Percentiles rank a stretch among this genome's conserved stretches.
phyloP scores from a whole-genome alignment of 2,797 vertebrate species.

The Rhinatrema bivittatum region DNA sequence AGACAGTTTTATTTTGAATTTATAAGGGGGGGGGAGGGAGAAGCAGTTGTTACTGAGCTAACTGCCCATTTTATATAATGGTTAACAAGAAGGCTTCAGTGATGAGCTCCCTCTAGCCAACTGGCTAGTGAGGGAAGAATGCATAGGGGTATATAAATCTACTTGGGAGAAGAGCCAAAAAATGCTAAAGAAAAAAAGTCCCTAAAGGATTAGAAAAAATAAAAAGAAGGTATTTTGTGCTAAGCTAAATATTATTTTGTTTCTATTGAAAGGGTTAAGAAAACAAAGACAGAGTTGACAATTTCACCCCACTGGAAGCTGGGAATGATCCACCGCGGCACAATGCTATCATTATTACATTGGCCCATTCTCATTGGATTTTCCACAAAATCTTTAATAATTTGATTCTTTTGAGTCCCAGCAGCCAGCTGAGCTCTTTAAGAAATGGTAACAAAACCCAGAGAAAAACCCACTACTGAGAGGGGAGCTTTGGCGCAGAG shows the following conservation, averaged over 20 bases:
- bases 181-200: not conserved
- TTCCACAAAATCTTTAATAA: conserved; percentile 69
- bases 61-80: conserved; percentile 28
- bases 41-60: conserved; percentile 15
- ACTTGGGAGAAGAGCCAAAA: conserved; percentile 24
- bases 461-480: conserved; percentile 63
- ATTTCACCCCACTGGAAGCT: conserved; percentile 53
- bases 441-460: conserved; percentile 67
- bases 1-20: no score
- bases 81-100: conserved; percentile 23
- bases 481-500: conserved; percentile 62
- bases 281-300: conserved; percentile 54
- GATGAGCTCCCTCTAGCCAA: conserved; percentile 35
- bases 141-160: conserved; percentile 26
- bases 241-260: conserved; percentile 62
- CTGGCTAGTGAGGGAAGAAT: conserved; percentile 18
- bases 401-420: conserved; percentile 69
- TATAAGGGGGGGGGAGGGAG: not conserved
- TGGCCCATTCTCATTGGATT: conserved; percentile 60
- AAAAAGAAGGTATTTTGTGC: conserved; percentile 54
- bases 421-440: conserved; percentile 72
- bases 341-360: conserved; percentile 64
- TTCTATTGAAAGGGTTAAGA: conserved; percentile 59
- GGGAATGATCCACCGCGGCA: conserved; percentile 51
- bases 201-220: conserved; percentile 45